Base-by-base conservation (phyloP, 2,888 invertebrate genomes). In the Dolichopus griseipennis region DNA sequence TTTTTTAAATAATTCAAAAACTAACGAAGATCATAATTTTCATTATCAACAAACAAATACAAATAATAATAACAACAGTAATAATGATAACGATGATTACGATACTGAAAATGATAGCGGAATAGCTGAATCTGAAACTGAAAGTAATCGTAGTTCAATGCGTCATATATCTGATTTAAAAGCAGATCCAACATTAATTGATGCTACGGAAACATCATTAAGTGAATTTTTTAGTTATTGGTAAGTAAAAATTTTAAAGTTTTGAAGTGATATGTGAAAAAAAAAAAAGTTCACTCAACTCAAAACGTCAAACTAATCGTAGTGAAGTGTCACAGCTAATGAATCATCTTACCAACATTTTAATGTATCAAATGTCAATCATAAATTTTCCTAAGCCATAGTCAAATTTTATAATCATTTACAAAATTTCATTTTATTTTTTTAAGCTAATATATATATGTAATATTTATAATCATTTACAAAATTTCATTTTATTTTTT, bases 41-140 rank as follows among this genome's bases (percentile, higher is more conserved):
- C 18, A 52, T 52, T 52, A 18, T 52, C 27, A 27, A 27, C 27
- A 27, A 27, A 4, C 27, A 27, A 2, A 27, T 4, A 41, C 3
- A 1, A 52, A 52, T 52, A 52, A 52, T 52, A 12, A 52, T 3
- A 52, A 15, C 4, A 15, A 2, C 15, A 15, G 8, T 9, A 12
- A 6, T 27, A 52, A 15, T 18, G 52, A 18, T 63, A 4, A 27
- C 5, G 63, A 63, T 63, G 63, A 63, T 27, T 22, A 63, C 27
- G 27, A 22, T 63, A 75, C 74, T 8, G 75, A 75, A 61, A 74
- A 75, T 67, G 75, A 75, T 71, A 74, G 74, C 70, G 75, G 75
- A n/a, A 75, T 75, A 69, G 75, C 74, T 66, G 75, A 75, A 52
- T 74, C 73, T 18, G 18, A 21, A 18, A 27, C 22, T 15, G 22